These are phyloP conservation scores for Thyatira batis DNA, from an alignment of 2,888 invertebrate species.

Conservation along the genomic window DNA sequence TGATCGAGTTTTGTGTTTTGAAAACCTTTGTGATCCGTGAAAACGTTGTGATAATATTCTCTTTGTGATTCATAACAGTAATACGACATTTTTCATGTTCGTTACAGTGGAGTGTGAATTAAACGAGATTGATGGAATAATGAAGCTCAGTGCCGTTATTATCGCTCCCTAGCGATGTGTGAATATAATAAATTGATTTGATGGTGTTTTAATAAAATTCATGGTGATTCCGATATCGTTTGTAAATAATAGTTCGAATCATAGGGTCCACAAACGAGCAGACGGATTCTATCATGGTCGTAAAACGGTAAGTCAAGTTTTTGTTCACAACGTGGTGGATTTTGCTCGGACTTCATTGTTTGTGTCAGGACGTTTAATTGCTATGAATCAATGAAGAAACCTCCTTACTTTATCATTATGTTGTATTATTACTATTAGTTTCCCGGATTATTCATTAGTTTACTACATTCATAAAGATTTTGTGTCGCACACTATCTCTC, in stretches of 20 bases:
- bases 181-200: slow-evolving; percentile 70
- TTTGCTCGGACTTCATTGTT: slow-evolving; percentile 29
- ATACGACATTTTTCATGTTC: slow-evolving; percentile 52
- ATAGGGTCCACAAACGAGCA: slow-evolving; percentile 82
- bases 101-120: slow-evolving; percentile 69
- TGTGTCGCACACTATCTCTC: too few relatives aligned
- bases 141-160: slow-evolving; percentile 67
- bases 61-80: not conserved
- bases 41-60: not conserved
- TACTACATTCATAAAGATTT: too few relatives aligned
- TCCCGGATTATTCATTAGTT: too few relatives aligned
- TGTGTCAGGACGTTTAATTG: not conserved
- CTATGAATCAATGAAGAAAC: not conserved
- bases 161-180: slow-evolving; percentile 80
- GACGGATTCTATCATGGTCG: slow-evolving; percentile 83
- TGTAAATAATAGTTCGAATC: slow-evolving; percentile 75
- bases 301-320: slow-evolving; percentile 81
- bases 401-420: not conserved
- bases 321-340: slow-evolving; percentile 36
- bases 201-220: slow-evolving; percentile 74
- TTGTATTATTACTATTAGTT: not conserved
- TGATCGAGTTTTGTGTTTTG: slow-evolving; percentile 22
- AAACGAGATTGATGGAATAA: slow-evolving; percentile 63
- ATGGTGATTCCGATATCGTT: slow-evolving; percentile 77
- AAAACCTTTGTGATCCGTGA: slow-evolving; percentile 1